Conservation (phyloP, 2,888 invertebrate species). For the Pammene aurita region DNA sequence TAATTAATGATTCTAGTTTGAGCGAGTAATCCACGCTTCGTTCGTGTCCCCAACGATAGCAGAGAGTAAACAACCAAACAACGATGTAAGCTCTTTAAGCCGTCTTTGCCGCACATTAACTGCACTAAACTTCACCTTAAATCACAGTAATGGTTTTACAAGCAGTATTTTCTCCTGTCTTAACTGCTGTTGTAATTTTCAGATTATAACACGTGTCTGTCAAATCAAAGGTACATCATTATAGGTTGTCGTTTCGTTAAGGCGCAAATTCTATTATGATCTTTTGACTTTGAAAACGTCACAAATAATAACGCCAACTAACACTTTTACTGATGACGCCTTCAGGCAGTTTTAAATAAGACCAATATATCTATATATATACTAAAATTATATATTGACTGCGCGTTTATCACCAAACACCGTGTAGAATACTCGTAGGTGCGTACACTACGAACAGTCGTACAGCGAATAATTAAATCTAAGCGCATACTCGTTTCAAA, state of each 20-base stretch:
- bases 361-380: too few species aligned
- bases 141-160: conserved; percentile 7
- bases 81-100: conserved; percentile 34
- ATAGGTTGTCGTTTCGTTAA: too few species aligned
- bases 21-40: conserved; percentile 27
- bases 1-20: conserved; percentile 13
- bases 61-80: conserved; percentile 26
- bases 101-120: conserved; percentile 30
- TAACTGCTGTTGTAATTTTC: too few species aligned
- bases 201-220: too few species aligned
- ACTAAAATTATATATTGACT: neutral
- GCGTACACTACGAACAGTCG: too few species aligned
- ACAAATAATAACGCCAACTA: too few species aligned
- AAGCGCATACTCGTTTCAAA: conserved; percentile 33
- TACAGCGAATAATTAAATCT: conserved; percentile 32
- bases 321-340: too few species aligned
- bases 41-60: conserved; percentile 10
- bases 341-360: neutral
- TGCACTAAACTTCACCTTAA: conserved; percentile 32
- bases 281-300: too few species aligned
- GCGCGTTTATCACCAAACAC: conserved; percentile 15
- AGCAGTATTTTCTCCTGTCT: conserved; percentile 1
- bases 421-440: conserved; percentile 16
- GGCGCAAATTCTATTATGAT: too few species aligned
- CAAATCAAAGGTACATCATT: too few species aligned